phyloP scores from a whole-genome alignment of 2,888 invertebrate genomes.

The Andricus curvator region DNA sequence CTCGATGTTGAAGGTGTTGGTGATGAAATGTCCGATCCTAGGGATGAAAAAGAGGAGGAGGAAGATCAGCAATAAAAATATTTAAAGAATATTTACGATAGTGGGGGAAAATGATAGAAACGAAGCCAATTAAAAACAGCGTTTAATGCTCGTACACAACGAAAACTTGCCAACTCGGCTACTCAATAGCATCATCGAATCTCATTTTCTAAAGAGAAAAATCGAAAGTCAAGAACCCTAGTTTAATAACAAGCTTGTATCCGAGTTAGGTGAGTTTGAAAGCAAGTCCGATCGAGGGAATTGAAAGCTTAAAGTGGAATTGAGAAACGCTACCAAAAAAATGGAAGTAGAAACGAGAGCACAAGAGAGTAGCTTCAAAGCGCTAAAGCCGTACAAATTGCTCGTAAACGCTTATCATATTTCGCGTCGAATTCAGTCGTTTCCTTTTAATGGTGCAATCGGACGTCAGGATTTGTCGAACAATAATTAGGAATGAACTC shows the following conservation, averaged over 20 bases:
- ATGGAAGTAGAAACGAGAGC: slow-evolving; percentile 45
- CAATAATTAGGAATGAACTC: slow-evolving; percentile 13
- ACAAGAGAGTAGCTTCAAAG: slow-evolving; percentile 29
- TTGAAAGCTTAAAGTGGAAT: slow-evolving; percentile 43
- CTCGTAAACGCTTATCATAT: slow-evolving; percentile 2
- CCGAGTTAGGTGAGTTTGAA: slow-evolving; percentile 32
- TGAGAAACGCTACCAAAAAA: slow-evolving; percentile 31
- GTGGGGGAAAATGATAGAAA: neutral
- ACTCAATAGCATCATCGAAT: slow-evolving; percentile 36
- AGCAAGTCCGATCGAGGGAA: slow-evolving; percentile 38
- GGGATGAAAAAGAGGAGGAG: slow-evolving; percentile 47
- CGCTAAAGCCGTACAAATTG: slow-evolving; percentile 26
- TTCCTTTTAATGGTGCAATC: slow-evolving; percentile 9
- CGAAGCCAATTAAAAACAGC: slow-evolving; percentile 47
- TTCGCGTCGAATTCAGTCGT: slow-evolving; percentile 6
- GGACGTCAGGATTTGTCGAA: slow-evolving; percentile 4
- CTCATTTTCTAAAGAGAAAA: slow-evolving; percentile 1
- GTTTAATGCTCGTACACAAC: slow-evolving; percentile 42
- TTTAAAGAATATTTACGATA: slow-evolving; percentile 28
- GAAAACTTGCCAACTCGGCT: slow-evolving; percentile 36
- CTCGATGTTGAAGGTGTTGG: slow-evolving; percentile 82
- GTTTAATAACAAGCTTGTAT: slow-evolving; percentile 30
- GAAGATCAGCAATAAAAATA: slow-evolving; percentile 28
- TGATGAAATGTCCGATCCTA: slow-evolving; percentile 65
- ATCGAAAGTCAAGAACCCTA: slow-evolving; percentile 26